Evolutionary conservation across 2,888 invertebrate species (phyloP).

Genomic region (Drosophila ustulata): DNA sequence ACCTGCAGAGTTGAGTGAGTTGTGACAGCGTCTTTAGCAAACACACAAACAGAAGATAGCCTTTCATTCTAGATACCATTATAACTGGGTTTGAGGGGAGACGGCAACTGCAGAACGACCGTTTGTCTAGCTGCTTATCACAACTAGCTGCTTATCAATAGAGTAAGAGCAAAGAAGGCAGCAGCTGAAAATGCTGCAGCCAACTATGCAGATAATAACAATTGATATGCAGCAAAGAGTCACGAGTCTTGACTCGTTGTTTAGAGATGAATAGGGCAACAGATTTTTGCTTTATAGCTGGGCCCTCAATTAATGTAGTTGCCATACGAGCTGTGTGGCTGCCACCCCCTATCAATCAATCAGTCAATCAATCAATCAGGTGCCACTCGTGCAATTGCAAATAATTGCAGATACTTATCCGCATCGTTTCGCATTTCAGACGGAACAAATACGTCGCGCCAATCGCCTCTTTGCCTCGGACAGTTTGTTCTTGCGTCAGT

Average conservation of each 20-base stretch:
- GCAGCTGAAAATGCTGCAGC: conserved; percentile 47
- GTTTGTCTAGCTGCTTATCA: conserved; percentile 50
- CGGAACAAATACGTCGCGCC: conserved; percentile 95
- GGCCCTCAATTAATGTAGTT: conserved; percentile 22
- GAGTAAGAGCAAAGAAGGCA: neutral
- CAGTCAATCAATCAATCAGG: conserved; percentile 53
- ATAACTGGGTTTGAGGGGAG: conserved; percentile 4
- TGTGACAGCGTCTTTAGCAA: conserved; percentile 49
- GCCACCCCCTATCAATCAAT: conserved; percentile 30
- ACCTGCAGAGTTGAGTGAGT: neutral
- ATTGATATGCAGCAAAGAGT: conserved; percentile 34
- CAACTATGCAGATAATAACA: conserved; percentile 49
- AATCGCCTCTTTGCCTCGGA: conserved; percentile 97
- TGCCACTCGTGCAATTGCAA: conserved; percentile 26
- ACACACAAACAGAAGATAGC: conserved; percentile 63
- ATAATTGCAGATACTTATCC: conserved; percentile 16
- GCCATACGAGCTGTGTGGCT: conserved; percentile 24
- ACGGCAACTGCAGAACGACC: conserved; percentile 38
- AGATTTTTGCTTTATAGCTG: conserved; percentile 7
- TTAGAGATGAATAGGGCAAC: neutral
- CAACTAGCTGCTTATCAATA: conserved; percentile 22
- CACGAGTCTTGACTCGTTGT: conserved; percentile 28
- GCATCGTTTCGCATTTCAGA: conserved; percentile 86
- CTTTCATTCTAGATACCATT: conserved; percentile 18
- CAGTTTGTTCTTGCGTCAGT: conserved; percentile 95